Base-by-base conservation (phyloP, 2,797 vertebrate genomes). In the Odontamblyopus rebecca region DNA sequence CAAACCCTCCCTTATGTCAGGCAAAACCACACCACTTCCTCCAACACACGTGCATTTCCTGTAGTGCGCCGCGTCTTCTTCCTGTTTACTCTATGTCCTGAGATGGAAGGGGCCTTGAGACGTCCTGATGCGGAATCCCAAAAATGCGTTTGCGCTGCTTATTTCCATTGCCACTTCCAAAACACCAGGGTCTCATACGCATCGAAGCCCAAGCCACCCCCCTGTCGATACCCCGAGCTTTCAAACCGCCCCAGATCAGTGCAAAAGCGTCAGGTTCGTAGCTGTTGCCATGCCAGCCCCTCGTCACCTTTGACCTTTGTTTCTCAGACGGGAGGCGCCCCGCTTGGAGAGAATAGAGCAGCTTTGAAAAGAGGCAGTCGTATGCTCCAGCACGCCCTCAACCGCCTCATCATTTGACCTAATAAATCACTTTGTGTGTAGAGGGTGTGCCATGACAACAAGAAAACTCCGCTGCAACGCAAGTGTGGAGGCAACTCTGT, bases 281-380 rank as follows among this genome's bases (percentile, higher is more conserved):
- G 78, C 77, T 84, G 87, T 86, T 89, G 86, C 75, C 86, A 81
- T 83, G 81, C 75, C 79, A 81, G 89, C 89, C 72, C 67, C 65
- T 78, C 65, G 64, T 66, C 72, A 85, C 82, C 88, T 85, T 53
- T 86, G 83, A 86, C 86, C 86, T 83, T 19, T 82, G 77, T 78
- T 79, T 80, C 86, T 67, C 29, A 83, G 51, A 5, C 27, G 65
- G 13, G 75, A 70, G 77, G 71, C 75, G 77, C 76, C 81, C 72
- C 16, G 56, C 69, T 41, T 72, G 70, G 72, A 79, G 44, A 41
- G 50, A 81, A 61, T 78, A 79, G 41, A 69, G 61, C 50, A 48
- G 66, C 71, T 63, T 82, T 85, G 78, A 78, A 82, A 63, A 67
- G 77, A 69, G 78, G 69, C 71, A 50, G 57, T 61, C 41, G 0